Evolutionary conservation across 2,113 vertebrate genomes (phyloP).

Genomic region (Suncus etruscus): DNA sequence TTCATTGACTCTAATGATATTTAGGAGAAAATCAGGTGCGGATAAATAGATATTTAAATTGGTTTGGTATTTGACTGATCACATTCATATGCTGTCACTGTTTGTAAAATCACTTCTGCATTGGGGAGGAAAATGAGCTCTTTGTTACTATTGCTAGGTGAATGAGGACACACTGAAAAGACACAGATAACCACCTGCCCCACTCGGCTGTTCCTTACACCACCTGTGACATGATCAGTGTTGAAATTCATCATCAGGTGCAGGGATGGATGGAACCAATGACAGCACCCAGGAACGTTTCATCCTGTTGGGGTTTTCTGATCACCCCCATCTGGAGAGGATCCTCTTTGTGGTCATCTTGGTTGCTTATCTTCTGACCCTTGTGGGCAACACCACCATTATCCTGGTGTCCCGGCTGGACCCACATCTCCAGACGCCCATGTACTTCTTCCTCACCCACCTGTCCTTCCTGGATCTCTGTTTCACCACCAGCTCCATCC

Average conservation of each 20-base stretch:
- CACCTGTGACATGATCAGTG: background rate
- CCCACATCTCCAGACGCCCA: background rate
- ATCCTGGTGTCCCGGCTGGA: background rate
- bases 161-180: background rate
- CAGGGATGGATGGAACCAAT: constrained; percentile 37
- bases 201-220: background rate
- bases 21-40: too few relatives aligned
- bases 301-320: constrained; percentile 68
- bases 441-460: background rate
- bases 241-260: background rate
- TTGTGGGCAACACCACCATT: constrained; percentile 52
- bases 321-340: constrained; percentile 47
- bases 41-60: too few relatives aligned
- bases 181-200: background rate
- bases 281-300: constrained; percentile 14
- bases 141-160: too few relatives aligned
- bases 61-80: too few relatives aligned
- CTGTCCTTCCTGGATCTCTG: constrained; percentile 48
- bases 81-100: too few relatives aligned
- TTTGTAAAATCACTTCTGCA: background rate
- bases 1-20: too few relatives aligned
- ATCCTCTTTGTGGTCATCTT: constrained; percentile 65
- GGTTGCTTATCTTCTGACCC: constrained; percentile 62
- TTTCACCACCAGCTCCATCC: constrained; percentile 55
- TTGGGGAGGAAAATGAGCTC: too few relatives aligned